A percentile compares a stretch with the other conserved stretches of the same genome.
phyloP scores from a whole-genome alignment of 1,140 invertebrate genomes.

The Apolygus lucorum region DNA sequence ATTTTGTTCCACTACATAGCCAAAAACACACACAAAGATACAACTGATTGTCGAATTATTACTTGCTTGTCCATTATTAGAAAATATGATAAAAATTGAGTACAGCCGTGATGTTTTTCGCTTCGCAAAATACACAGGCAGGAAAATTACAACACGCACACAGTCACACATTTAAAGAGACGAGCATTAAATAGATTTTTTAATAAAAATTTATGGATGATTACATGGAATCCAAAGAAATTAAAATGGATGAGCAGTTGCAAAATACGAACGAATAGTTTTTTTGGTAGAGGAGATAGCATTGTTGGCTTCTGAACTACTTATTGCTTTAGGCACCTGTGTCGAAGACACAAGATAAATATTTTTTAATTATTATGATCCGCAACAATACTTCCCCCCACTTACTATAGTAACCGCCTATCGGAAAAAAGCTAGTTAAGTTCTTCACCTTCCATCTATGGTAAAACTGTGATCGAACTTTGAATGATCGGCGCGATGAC shows the following conservation, averaged over 20 bases:
- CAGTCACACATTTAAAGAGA: too few species aligned
- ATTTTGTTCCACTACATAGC: constrained; percentile 17
- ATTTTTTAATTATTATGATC: neutral
- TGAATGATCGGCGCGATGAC: neutral
- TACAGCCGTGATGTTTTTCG: constrained; percentile 18
- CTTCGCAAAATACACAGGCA: constrained; percentile 20
- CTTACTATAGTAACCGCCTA: neutral
- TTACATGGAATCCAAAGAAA: too few species aligned
- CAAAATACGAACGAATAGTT: too few species aligned
- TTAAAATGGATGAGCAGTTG: too few species aligned
- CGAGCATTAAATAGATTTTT: too few species aligned
- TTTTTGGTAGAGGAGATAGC: too few species aligned
- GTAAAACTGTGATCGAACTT: neutral
- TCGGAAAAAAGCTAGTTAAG: neutral
- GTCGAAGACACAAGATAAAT: constrained; percentile 25
- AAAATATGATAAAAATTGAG: constrained; percentile 23
- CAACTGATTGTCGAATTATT: constrained; percentile 30
- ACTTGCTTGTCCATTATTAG: constrained; percentile 25
- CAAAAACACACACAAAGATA: constrained; percentile 22
- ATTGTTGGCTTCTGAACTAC: constrained; percentile 17
- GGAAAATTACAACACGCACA: constrained; percentile 4
- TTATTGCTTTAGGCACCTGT: constrained; percentile 29
- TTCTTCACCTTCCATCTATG: neutral
- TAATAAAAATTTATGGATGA: too few species aligned
- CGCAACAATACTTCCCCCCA: constrained; percentile 16